Conservation (phyloP, 2,797 vertebrate species). For the Anguilla pacifica region DNA sequence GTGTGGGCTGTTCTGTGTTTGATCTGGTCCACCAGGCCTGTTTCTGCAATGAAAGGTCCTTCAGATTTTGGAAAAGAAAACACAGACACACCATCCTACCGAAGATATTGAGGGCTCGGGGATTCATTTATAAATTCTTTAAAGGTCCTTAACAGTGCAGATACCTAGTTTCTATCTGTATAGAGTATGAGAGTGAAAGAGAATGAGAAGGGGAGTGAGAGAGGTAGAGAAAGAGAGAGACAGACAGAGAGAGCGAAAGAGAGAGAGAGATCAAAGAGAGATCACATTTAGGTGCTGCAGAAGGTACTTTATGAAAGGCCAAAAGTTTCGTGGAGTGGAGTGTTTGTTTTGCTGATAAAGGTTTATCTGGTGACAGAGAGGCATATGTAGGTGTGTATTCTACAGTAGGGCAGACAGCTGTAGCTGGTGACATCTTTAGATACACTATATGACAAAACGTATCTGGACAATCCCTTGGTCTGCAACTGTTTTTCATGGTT, state of each 20-base stretch:
- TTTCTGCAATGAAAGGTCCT: neutral
- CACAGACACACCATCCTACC: conserved; percentile 29
- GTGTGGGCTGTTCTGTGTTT: neutral
- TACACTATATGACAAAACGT: no score
- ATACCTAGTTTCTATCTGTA: no score
- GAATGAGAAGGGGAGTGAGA: no score
- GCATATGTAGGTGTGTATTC: neutral
- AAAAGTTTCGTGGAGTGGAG: neutral
- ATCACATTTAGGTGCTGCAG: neutral
- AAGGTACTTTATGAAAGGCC: neutral
- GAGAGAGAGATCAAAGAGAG: no score
- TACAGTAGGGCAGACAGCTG: neutral
- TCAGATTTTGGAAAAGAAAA: neutral
- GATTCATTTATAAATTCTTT: conserved; percentile 26
- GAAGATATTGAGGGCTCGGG: conserved; percentile 33
- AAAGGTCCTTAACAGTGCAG: no score
- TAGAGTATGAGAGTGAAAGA: no score
- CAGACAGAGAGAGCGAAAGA: no score
- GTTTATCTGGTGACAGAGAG: neutral
- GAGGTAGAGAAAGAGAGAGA: no score
- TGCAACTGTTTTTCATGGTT: no score
- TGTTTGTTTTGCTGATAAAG: neutral
- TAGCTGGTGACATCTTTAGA: neutral
- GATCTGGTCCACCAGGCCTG: neutral
- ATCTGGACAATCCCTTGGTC: no score